A percentile compares a stretch with the other conserved stretches of the same genome.
Conservation (phyloP, 2,113 vertebrate species). For the Phyllopteryx taeniolatus region DNA sequence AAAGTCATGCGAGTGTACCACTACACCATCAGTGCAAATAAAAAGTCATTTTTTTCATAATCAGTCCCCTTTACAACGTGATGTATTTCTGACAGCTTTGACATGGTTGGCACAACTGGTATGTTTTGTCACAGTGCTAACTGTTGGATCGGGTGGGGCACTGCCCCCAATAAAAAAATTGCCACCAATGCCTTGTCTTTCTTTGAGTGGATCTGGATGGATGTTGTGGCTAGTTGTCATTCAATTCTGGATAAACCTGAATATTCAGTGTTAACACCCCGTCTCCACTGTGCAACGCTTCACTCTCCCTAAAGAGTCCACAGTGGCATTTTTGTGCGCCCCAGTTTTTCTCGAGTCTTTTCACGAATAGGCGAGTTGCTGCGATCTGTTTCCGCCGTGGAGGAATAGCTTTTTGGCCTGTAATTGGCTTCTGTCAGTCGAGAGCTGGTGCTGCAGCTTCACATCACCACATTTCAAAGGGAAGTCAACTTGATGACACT, state of each 20-base stretch:
- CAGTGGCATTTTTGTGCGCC: not conserved
- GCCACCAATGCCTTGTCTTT: not conserved
- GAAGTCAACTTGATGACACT: slow-evolving; percentile 4
- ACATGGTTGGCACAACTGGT: too few species aligned
- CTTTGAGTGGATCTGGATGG: not conserved
- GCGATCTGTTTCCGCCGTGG: not conserved
- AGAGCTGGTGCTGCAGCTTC: not conserved
- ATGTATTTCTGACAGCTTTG: too few species aligned
- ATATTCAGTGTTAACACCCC: not conserved
- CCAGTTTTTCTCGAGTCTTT: not conserved
- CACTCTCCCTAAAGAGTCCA: not conserved
- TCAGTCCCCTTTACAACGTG: too few species aligned
- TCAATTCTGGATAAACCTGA: not conserved
- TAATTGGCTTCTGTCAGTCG: slow-evolving; percentile 9
- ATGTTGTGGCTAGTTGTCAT: not conserved
- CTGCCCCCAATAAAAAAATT: not conserved
- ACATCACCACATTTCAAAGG: slow-evolving; percentile 4
- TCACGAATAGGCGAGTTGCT: slow-evolving; percentile 3
- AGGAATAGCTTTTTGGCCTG: slow-evolving; percentile 3
- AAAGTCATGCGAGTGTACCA: too few species aligned
- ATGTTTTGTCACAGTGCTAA: too few species aligned
- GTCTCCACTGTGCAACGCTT: not conserved
- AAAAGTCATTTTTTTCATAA: too few species aligned
- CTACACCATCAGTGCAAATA: too few species aligned
- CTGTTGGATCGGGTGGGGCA: not conserved